phyloP scores from a whole-genome alignment of 2,888 invertebrate species.

The Ctenicera cuprea region DNA sequence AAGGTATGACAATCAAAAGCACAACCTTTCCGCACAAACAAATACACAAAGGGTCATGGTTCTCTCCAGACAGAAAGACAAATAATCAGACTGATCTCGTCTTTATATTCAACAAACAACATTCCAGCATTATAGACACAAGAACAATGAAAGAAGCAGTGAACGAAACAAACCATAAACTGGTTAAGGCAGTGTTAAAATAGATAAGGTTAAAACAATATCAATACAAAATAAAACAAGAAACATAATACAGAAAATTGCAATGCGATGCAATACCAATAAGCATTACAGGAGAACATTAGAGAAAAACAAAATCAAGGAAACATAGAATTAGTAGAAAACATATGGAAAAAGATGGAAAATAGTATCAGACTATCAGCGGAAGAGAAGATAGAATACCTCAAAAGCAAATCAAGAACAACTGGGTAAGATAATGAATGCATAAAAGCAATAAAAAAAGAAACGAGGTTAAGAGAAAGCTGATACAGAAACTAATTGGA shows the following conservation, averaged over 20 bases:
- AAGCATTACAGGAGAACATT: not conserved
- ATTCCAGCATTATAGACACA: no score
- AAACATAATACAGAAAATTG: no score
- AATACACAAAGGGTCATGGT: no score
- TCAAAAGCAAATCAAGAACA: no score
- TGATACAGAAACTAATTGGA: no score
- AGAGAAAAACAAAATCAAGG: not conserved
- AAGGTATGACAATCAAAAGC: constrained; percentile 4
- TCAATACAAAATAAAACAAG: not conserved
- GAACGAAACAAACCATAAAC: not conserved
- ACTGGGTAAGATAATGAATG: no score
- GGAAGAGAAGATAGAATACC: no score
- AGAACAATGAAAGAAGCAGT: not conserved
- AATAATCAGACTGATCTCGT: not conserved
- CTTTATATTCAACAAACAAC: not conserved
- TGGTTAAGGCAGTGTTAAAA: not conserved
- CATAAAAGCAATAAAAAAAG: no score
- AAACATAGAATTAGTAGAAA: not conserved
- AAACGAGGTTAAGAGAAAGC: no score
- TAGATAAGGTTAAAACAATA: not conserved
- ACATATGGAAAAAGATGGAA: not conserved
- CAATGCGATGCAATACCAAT: not conserved
- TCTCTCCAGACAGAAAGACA: constrained; percentile 4
- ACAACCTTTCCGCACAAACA: no score
- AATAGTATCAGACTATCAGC: not conserved